Evolutionary conservation across 2,888 invertebrate species (phyloP), one percentile per base, ranked within the genome.

Genomic region (Drosophila mulleri): DNA sequence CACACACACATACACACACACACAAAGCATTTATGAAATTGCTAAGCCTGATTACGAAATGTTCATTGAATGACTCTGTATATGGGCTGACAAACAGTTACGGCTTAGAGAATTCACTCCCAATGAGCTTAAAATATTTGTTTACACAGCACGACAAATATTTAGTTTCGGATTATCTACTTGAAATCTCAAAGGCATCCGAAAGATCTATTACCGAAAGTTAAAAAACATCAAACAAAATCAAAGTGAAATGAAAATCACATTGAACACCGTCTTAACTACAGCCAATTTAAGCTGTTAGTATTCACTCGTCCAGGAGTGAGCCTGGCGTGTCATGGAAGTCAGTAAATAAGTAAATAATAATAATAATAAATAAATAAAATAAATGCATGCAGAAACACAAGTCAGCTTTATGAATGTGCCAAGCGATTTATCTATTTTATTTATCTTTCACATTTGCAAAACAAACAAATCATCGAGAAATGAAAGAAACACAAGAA

Each of bases 401-500:
- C 48, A 42, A 54, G 32, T 48, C 23, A 3, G 54, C 50, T 56
- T 35, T 20, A 67, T 67, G 56, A 47, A 67, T 50, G 61, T 52
- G 44, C 29, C 20, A n/a, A 23, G 20, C 56, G 54, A 67, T 71
- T 75, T 71, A 56, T 67, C 53, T 67, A 54, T 74, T 76, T 76
- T 79, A 83, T 81, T 66, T 75, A 62, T 65, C 45, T 47, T 45
- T 52, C 44, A 4, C 56, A 64, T 64, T 64, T 54, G 52, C 58
- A 67, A 76, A 81, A 67, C 81, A 83, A 86, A 83, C 83, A 83
- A 81, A 74, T 69, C 71, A 80, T 54, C 61, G 52, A 20, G 45
- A 45, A 45, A 37, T 56, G 42, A 54, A 41, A 23, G 45, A 18
- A 54, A 65, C 37, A 39, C 66, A 66, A 52, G 37, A 61, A 11